A percentile compares a stretch with the other conserved stretches of the same genome.
phyloP scores from a whole-genome alignment of 2,113 vertebrate species.

The Peromyscus maniculatus region DNA sequence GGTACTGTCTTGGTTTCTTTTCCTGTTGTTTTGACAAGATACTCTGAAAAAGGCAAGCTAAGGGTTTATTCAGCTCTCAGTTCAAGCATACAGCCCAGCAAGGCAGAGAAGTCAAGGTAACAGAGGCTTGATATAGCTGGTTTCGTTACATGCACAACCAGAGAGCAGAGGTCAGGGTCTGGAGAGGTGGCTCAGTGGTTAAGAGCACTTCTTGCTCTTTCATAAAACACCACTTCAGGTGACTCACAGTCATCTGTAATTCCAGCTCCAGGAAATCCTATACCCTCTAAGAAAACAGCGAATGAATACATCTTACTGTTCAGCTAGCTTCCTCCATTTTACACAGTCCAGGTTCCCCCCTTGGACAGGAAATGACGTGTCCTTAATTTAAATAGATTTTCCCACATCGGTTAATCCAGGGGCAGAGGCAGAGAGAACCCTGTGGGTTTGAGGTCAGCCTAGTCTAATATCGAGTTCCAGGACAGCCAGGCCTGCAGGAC shows the following conservation, averaged over 20 bases:
- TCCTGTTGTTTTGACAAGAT: neutral
- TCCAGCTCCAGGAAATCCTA: neutral
- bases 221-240: neutral
- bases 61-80: neutral
- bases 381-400: neutral
- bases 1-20: neutral
- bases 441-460: neutral
- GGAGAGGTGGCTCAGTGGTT: neutral
- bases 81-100: neutral
- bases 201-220: neutral
- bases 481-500: neutral
- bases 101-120: neutral
- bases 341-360: neutral
- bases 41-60: neutral
- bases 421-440: neutral
- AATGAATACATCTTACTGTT: neutral
- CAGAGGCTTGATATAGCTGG: neutral
- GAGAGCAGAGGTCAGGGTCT: neutral
- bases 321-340: neutral
- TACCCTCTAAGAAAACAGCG: neutral
- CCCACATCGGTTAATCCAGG: neutral
- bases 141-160: too few species aligned
- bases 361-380: neutral
- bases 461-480: neutral
- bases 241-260: neutral